Evolutionary conservation across 1,140 invertebrate species (phyloP).

Genomic region (Drosophila takahashii): DNA sequence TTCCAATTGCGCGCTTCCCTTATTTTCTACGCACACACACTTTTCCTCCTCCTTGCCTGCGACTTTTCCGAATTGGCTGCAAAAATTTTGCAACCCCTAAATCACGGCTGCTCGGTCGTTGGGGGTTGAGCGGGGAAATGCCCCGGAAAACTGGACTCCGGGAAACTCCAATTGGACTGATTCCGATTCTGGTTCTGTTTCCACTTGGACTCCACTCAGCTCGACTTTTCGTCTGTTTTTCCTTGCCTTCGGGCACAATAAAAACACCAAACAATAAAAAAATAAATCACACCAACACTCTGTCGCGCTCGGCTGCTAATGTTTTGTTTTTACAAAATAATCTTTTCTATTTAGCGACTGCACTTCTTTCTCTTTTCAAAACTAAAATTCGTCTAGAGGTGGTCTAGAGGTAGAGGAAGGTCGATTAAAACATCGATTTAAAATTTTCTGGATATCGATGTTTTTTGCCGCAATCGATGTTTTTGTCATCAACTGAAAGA

Average conservation of each 20-base stretch:
- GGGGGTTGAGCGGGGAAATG: conserved; percentile 8
- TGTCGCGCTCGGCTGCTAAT: conserved; percentile 12
- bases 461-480: too few species aligned
- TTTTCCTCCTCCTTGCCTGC: conserved; percentile 3
- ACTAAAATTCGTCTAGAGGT: neutral
- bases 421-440: too few species aligned
- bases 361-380: neutral
- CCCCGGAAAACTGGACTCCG: conserved; percentile 12
- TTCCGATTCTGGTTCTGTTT: too few species aligned
- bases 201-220: neutral
- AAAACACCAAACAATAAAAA: conserved; percentile 35
- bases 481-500: too few species aligned
- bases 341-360: neutral
- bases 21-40: neutral
- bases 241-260: conserved; percentile 17
- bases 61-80: conserved; percentile 24
- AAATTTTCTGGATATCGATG: too few species aligned
- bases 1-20: conserved; percentile 12
- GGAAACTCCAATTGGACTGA: conserved; percentile 4
- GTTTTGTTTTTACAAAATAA: neutral
- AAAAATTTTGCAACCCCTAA: conserved; percentile 44
- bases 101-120: conserved; percentile 7
- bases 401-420: too few species aligned
- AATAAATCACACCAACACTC: conserved; percentile 25
- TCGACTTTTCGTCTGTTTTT: neutral